Percentiles rank a stretch among this genome's conserved stretches.
These are phyloP conservation scores for Talpa occidentalis DNA, from an alignment of 2,113 vertebrate species.

Conservation along the genomic window DNA sequence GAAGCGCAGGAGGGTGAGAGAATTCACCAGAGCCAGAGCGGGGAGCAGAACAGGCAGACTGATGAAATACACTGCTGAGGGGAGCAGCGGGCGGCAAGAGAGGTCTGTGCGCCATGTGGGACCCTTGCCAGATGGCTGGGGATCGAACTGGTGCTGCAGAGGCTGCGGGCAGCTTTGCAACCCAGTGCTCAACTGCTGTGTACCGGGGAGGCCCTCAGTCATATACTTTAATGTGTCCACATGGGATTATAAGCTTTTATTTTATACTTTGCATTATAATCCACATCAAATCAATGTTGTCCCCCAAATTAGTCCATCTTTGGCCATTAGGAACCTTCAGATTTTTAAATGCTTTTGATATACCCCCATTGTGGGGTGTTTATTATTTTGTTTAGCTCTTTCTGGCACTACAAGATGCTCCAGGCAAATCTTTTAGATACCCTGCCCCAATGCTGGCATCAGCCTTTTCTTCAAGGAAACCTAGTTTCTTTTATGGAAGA, in stretches of 20 bases:
- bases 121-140: no score
- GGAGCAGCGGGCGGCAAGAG: no score
- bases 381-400: slow-evolving; percentile 9
- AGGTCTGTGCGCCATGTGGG: no score
- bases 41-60: no score
- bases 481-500: slow-evolving; percentile 9
- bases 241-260: background rate
- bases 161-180: no score
- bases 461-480: background rate
- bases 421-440: background rate
- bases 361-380: background rate
- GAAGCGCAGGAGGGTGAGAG: no score
- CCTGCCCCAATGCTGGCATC: background rate
- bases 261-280: background rate
- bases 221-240: background rate
- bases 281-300: background rate
- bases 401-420: background rate
- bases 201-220: no score
- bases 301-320: background rate
- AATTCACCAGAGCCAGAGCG: no score
- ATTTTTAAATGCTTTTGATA: background rate
- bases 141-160: no score
- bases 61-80: no score
- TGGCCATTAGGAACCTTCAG: background rate
- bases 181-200: no score